Evolutionary conservation across 2,888 invertebrate species (phyloP).

Genomic region (Drosophila mettleri): DNA sequence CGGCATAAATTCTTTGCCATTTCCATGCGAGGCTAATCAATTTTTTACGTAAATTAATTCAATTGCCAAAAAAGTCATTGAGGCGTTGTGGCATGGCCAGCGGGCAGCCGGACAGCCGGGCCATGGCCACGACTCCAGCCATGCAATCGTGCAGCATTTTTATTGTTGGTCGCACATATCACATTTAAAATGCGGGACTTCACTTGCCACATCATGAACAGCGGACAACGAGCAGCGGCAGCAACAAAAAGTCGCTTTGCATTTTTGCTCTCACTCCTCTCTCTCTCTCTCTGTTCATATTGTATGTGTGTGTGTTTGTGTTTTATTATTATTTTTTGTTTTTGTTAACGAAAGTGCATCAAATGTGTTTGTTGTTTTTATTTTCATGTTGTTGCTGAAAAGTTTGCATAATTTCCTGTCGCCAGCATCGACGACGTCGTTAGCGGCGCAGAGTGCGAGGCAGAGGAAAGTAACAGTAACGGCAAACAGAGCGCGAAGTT

Average conservation of each 20-base stretch:
- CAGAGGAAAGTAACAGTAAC: neutral
- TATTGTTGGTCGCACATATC: conserved; percentile 52
- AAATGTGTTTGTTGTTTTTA: conserved; percentile 52
- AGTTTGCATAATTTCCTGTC: conserved; percentile 85
- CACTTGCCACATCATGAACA: conserved; percentile 55
- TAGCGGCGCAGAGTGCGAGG: conserved; percentile 9
- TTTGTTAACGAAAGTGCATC: conserved; percentile 55
- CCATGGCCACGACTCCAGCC: conserved; percentile 1
- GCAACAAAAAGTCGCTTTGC: conserved; percentile 43
- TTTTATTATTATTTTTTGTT: no score
- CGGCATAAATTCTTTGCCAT: no score
- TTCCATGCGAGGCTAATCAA: conserved; percentile 79
- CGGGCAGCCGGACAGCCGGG: conserved; percentile 50
- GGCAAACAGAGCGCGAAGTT: conserved; percentile 34
- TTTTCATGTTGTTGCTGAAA: conserved; percentile 63
- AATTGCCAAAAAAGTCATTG: conserved; percentile 84
- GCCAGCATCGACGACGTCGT: conserved; percentile 66
- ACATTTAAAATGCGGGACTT: conserved; percentile 77
- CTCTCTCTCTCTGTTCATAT: conserved; percentile 20
- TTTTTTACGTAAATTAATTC: conserved; percentile 85
- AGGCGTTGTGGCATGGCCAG: conserved; percentile 74
- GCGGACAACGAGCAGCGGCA: conserved; percentile 15
- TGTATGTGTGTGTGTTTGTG: neutral
- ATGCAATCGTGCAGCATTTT: neutral
- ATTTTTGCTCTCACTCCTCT: conserved; percentile 27